phyloP scores from a whole-genome alignment of 2,888 invertebrate species.

The Pteria penguin region DNA sequence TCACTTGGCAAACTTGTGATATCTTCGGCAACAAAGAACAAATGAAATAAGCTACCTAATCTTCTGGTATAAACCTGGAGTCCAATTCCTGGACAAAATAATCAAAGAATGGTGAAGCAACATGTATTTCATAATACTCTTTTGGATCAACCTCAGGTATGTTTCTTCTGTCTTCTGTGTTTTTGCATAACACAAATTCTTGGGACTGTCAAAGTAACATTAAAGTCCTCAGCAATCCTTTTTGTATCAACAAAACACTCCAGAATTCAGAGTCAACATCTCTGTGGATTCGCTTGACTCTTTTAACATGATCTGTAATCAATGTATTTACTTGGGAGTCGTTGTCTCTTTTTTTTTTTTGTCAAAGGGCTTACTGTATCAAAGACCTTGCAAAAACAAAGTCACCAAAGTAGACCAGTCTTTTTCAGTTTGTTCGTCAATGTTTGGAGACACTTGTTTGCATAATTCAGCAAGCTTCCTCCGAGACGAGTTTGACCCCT shows the following conservation, averaged over 20 bases:
- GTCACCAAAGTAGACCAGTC: not conserved
- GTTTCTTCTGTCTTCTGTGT: conserved; percentile 12
- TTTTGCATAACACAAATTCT: conserved; percentile 5
- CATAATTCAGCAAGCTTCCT: not conserved
- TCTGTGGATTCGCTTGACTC: not conserved
- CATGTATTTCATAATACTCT: conserved; percentile 3
- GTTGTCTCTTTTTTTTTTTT: not conserved
- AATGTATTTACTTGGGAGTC: not conserved
- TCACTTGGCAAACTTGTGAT: not conserved
- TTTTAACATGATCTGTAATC: not conserved
- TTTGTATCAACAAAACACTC: conserved; percentile 6
- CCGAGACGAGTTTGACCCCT: no score
- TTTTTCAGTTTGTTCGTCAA: not conserved
- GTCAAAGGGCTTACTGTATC: not conserved
- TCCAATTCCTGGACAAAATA: not conserved
- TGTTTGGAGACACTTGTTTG: not conserved
- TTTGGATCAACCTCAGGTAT: not conserved
- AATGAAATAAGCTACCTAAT: not conserved
- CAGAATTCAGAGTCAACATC: conserved; percentile 6
- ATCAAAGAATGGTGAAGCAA: not conserved
- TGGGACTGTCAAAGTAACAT: not conserved
- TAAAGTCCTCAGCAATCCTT: conserved; percentile 4
- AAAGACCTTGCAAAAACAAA: not conserved
- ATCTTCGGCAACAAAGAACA: not conserved
- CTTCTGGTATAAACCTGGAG: not conserved